Evolutionary conservation across 2,797 vertebrate genomes (phyloP), one percentile per base, ranked within the genome.

Genomic region (Helarctos malayanus): DNA sequence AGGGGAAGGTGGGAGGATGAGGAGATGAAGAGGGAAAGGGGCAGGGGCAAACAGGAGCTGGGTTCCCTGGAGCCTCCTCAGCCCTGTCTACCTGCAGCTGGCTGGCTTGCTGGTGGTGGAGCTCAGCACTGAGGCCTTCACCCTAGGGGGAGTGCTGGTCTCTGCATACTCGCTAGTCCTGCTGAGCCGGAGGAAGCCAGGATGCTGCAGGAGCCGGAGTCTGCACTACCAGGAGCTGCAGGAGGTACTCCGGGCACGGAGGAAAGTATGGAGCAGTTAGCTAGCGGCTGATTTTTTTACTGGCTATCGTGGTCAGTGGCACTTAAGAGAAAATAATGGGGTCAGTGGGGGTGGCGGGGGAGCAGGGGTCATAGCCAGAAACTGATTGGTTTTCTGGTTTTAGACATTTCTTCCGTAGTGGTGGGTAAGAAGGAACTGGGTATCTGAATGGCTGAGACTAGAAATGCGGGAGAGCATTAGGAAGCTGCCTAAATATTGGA

Each of bases 211-310:
- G 61, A 95, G n/a, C 38, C 95, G n/a, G 93, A 97, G 65, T 94
- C 95, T 96, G 25, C 95, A 68, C 92, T 98, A 98, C 81, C 97
- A 97, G 84, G 97, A 98, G 52, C 93, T 98, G 47, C 97, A 94
- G 56, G 96, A 98, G 97, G 98, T 98, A 97, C 1, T 59, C 49
- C 13, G 18, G 68, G 32, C 45, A 29, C 32, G 82, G 52, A 71
- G 10, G 45, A 86, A 86, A 79, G 61, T 52, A 65, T 14, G 25
- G 27, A 88, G 83, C 81, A 63, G 52, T 47, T 8, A 57, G 16
- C 54, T 87, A 29, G 47, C 27, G 80, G 35, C 73, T 91, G 63
- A 82, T 80, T 80, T 85, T 82, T 54, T 19, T 80, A 54, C 38
- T 57, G 29, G 68, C 65, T 87, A 41, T 81, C 7, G 52, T 63